A percentile compares a stretch with the other conserved stretches of the same genome.
These are phyloP conservation scores for Catharus bicknelli DNA, from an alignment of 2,113 vertebrate species.

Conservation along the genomic window DNA sequence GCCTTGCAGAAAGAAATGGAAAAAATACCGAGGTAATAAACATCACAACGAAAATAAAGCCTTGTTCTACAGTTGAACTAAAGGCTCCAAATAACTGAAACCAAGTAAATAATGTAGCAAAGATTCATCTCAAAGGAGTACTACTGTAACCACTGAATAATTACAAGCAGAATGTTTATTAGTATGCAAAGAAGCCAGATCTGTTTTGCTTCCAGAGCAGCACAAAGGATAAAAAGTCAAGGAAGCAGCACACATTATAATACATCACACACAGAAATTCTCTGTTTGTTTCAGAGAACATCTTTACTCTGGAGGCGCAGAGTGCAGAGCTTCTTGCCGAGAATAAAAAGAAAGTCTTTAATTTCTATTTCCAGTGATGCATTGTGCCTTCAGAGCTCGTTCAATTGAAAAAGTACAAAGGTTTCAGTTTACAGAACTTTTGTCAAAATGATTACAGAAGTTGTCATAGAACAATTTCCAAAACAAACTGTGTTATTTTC, in stretches of 20 bases:
- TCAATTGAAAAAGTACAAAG: constrained; percentile 38
- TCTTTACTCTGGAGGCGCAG: constrained; percentile 39
- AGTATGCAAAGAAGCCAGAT: constrained; percentile 72
- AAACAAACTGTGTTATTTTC: constrained; percentile 51
- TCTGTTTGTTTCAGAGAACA: constrained; percentile 32
- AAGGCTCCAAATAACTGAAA: constrained; percentile 58
- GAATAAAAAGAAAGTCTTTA: constrained; percentile 28
- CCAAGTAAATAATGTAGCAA: constrained; percentile 70
- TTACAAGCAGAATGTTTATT: constrained; percentile 73
- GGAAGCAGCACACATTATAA: constrained; percentile 59
- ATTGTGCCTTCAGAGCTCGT: constrained; percentile 55
- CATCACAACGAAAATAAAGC: not conserved
- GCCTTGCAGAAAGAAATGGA: not conserved
- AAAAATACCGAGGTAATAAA: not conserved
- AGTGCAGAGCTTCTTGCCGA: constrained; percentile 24
- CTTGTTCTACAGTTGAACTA: not conserved
- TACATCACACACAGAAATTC: constrained; percentile 68
- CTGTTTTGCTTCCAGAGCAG: constrained; percentile 64
- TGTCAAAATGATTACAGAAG: constrained; percentile 45
- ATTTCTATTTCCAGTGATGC: constrained; percentile 66
- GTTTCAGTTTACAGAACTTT: constrained; percentile 60
- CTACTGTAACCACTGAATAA: constrained; percentile 69
- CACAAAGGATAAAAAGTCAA: constrained; percentile 70
- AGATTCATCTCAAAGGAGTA: constrained; percentile 71
- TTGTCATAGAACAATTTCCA: constrained; percentile 38